phyloP scores from a whole-genome alignment of 2,797 vertebrate species.

The Anniella stebbinsi region DNA sequence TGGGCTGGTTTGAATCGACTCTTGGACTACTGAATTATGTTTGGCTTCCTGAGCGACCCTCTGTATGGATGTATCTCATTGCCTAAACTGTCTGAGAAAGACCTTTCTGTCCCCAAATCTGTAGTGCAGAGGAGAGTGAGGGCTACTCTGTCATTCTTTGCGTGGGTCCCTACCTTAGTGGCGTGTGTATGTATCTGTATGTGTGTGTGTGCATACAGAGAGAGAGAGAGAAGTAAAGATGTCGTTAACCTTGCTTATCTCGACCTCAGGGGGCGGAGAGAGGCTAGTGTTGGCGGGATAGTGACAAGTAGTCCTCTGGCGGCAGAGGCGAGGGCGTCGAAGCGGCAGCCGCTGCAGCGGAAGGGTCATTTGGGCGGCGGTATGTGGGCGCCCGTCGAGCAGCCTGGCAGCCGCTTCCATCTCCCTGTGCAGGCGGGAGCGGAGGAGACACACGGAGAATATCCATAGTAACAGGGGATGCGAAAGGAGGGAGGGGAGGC shows the following conservation, averaged over 20 bases:
- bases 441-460: slow-evolving; percentile 64
- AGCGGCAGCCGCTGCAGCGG: slow-evolving; percentile 19
- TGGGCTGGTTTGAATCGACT: background rate
- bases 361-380: slow-evolving; percentile 32
- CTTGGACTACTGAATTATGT: background rate
- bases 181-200: background rate
- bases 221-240: background rate
- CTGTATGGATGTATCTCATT: background rate
- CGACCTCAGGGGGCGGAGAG: background rate
- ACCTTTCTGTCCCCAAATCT: background rate
- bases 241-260: background rate
- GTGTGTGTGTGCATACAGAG: background rate
- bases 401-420: slow-evolving; percentile 30
- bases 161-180: background rate
- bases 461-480: slow-evolving; percentile 80
- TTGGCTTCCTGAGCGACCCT: background rate
- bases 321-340: background rate
- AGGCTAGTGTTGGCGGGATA: background rate
- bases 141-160: background rate
- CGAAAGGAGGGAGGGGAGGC: slow-evolving; percentile 60
- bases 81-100: too few species aligned
- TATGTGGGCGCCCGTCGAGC: slow-evolving; percentile 37
- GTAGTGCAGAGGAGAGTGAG: background rate
- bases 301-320: background rate
- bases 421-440: slow-evolving; percentile 66